phyloP scores from a whole-genome alignment of 92 coral and sea anemone genomes.

The Phymanthus crucifer region DNA sequence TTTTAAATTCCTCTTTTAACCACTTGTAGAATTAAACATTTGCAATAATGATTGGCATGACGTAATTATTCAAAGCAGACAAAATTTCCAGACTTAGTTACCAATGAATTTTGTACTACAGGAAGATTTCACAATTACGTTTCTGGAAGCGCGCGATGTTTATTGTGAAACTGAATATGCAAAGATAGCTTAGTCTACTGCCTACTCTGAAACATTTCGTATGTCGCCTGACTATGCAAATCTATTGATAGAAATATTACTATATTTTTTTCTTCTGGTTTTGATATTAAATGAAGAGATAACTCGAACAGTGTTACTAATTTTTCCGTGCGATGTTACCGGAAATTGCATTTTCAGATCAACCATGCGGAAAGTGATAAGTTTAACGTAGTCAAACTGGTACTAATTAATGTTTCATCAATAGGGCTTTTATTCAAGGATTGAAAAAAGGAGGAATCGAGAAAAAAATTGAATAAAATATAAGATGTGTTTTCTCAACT shows the following conservation, averaged over 20 bases:
- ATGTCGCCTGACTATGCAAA: background rate
- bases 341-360: too few relatives aligned
- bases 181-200: background rate
- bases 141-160: background rate
- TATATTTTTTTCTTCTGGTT: background rate
- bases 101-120: background rate
- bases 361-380: background rate
- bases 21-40: background rate
- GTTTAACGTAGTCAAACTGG: background rate
- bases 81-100: background rate
- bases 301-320: too few relatives aligned
- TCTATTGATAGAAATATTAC: background rate
- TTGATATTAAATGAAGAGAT: background rate
- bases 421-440: background rate
- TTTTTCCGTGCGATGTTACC: too few relatives aligned
- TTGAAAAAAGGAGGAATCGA: background rate
- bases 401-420: background rate
- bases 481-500: background rate
- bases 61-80: background rate
- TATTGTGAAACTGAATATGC: slow-evolving; percentile 4
- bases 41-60: background rate
- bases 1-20: slow-evolving; percentile 14
- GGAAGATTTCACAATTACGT: background rate
- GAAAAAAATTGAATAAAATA: background rate
- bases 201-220: background rate